A percentile compares a stretch with the other conserved stretches of the same genome.
Conservation (phyloP, 2,888 invertebrate species). For the Torymus aiolomorphi region DNA sequence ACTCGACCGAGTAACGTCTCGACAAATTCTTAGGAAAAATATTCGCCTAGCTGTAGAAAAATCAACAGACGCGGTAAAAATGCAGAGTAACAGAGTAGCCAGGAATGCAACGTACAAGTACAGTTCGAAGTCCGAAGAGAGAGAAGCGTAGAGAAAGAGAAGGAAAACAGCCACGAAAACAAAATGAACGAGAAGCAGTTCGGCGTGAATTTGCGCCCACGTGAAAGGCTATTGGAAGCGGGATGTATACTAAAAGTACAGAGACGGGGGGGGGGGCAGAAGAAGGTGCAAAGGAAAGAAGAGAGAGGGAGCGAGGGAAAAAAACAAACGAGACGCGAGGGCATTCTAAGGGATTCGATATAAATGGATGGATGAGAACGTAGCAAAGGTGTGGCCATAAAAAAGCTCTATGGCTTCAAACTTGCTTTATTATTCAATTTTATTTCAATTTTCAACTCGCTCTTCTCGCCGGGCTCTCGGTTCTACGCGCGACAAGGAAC, state of each 20-base stretch:
- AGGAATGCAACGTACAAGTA: neutral
- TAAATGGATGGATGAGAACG: slow-evolving; percentile 28
- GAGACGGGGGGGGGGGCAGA: too few relatives aligned
- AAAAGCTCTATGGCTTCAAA: slow-evolving; percentile 8
- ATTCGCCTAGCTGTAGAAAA: slow-evolving; percentile 30
- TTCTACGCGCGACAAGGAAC: neutral
- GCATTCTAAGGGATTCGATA: slow-evolving; percentile 36
- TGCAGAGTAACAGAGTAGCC: neutral
- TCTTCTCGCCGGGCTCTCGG: too few relatives aligned
- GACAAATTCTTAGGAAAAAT: slow-evolving; percentile 1
- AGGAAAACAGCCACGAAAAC: slow-evolving; percentile 1
- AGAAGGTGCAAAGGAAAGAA: slow-evolving; percentile 15
- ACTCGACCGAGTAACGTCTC: neutral
- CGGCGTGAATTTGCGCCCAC: too few relatives aligned
- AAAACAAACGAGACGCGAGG: slow-evolving; percentile 23
- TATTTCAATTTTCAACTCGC: slow-evolving; percentile 5
- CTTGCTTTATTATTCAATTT: slow-evolving; percentile 28
- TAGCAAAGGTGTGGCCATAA: slow-evolving; percentile 27
- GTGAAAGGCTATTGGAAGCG: too few relatives aligned
- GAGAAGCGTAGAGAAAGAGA: too few relatives aligned
- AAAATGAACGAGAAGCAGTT: slow-evolving; percentile 4
- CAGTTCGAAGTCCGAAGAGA: neutral
- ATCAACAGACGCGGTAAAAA: slow-evolving; percentile 24
- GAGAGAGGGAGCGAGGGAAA: slow-evolving; percentile 31
- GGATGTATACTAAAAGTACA: too few relatives aligned